These are phyloP conservation scores for Enteromius argenteus DNA, from an alignment of 2,797 vertebrate genomes.

Conservation along the genomic window DNA sequence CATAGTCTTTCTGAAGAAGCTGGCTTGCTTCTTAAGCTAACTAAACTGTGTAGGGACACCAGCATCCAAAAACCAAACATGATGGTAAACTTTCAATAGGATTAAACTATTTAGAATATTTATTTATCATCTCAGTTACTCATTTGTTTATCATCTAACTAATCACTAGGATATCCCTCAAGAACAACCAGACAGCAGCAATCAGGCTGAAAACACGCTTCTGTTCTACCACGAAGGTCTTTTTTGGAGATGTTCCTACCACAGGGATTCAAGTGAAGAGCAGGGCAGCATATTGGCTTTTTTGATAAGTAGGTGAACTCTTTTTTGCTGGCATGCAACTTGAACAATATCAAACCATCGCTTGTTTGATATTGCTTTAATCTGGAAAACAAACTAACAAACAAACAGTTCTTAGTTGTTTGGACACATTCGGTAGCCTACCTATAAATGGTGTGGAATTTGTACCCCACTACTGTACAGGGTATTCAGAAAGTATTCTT, in stretches of 20 bases:
- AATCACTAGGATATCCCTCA: conserved; percentile 19
- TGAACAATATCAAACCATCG: background rate
- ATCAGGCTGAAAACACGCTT: conserved; percentile 42
- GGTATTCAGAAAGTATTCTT: background rate
- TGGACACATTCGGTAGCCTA: background rate
- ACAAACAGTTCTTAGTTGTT: background rate
- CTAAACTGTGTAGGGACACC: background rate
- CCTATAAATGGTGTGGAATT: background rate
- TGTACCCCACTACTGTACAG: background rate
- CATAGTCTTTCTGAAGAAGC: too few relatives aligned
- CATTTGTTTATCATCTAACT: background rate
- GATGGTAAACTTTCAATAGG: background rate
- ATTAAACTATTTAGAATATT: background rate
- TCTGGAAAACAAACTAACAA: background rate
- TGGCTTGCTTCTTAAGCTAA: background rate
- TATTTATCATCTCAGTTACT: background rate
- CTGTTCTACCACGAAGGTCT: conserved; percentile 87
- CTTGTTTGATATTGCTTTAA: background rate
- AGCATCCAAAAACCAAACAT: background rate
- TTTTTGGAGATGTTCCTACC: conserved; percentile 88
- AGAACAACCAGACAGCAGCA: background rate
- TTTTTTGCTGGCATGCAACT: background rate
- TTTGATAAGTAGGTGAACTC: conserved; percentile 85
- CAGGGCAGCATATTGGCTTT: conserved; percentile 78
- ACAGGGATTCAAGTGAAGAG: conserved; percentile 62